Evolutionary conservation across 2,113 vertebrate genomes (phyloP), one percentile per base, ranked within the genome.

Genomic region (Perccottus glenii): DNA sequence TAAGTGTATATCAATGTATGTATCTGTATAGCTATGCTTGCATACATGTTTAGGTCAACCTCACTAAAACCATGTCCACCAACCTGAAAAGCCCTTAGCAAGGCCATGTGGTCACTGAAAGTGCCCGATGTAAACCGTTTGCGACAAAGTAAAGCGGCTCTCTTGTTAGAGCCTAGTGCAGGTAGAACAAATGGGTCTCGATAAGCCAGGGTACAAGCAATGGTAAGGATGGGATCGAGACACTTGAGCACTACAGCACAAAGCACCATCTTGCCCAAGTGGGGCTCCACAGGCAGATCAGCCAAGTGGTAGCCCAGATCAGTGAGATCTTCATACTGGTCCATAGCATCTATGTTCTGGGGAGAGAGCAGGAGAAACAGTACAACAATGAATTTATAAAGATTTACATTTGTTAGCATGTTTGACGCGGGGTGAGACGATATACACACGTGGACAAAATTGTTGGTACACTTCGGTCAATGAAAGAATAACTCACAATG

Each of bases 221-320:
- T 98, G 43, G 97, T 99, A 4, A 99, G 94, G 75, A 99, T 91
- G 53, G 97, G 97, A 85, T 99, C 96, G 86, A 99, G 87, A 83
- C 98, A 99, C 89, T 97, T 98, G 19, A 99, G 78, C 60, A 96
- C 94, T 50, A 98, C 92, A 1, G 94, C 94, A 2, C 93, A 96
- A 32, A 99, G 67, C 73, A 99, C 95, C 98, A 99, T 99, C 94
- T 99, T 98, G 42, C 97, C 97, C 52, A 99, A 92, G 84, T 98
- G 96, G 7, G 97, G 97, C 67, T 98, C 96, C 49, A 99, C 90
- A 1, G 96, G 94, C 46, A 99, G 90, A 35, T 98, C 96, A 42
- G 95, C 94, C 73, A 99, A 91, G 80, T 98, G 96, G 85, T 93
- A 95, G 33, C 98, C 98, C 75, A 99, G 90, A 53, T 96, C 95